Conservation (phyloP, 35 echinoderm and acorn worm genomes). For the Apostichopus parvimensis region DNA sequence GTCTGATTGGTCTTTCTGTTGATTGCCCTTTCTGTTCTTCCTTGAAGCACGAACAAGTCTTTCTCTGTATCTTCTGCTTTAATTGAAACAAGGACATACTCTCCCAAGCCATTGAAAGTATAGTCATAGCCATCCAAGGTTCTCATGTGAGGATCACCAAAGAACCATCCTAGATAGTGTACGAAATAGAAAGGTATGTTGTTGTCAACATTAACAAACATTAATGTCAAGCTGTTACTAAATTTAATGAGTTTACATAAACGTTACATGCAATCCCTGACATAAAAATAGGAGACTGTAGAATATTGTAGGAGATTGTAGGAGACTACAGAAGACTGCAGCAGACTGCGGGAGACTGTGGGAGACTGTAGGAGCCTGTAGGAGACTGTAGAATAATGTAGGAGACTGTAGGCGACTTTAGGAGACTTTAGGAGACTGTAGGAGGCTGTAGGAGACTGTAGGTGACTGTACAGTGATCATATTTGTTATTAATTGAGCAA, state of each 20-base stretch:
- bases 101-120: constrained; percentile 82
- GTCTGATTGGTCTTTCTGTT: constrained; percentile 38
- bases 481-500: no score
- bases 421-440: no score
- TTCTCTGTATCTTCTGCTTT: constrained; percentile 6
- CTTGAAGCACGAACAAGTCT: constrained; percentile 52
- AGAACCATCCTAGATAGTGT: constrained; percentile 64
- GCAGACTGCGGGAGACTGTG: neutral
- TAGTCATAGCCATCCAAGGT: constrained; percentile 70
- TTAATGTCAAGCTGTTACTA: no score
- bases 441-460: no score
- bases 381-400: neutral
- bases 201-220: no score
- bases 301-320: neutral
- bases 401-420: no score
- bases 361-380: neutral
- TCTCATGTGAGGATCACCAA: constrained; percentile 77
- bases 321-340: neutral
- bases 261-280: no score
- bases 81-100: constrained; percentile 55
- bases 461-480: no score
- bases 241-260: no score
- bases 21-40: constrained; percentile 58
- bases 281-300: neutral
- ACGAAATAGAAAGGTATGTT: neutral